phyloP scores from a whole-genome alignment of 2,113 vertebrate genomes.

The Ceuthmochares aereus region DNA sequence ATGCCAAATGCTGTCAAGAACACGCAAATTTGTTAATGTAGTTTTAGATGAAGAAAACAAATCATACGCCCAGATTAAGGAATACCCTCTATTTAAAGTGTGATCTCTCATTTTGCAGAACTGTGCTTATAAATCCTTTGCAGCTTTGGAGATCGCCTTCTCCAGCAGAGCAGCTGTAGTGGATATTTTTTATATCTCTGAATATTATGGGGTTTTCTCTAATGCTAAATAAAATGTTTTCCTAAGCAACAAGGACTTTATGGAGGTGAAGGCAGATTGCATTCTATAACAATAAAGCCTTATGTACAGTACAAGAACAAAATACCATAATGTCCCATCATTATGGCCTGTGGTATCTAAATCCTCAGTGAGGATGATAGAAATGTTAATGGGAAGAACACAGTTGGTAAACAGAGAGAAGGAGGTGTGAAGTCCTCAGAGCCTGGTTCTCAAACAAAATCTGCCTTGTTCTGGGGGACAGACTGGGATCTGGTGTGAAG shows the following conservation, averaged over 20 bases:
- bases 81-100: neutral
- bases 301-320: neutral
- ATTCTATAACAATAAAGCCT: neutral
- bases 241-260: neutral
- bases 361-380: neutral
- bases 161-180: neutral
- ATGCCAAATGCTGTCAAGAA: neutral
- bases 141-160: neutral
- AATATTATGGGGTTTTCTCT: neutral
- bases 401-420: neutral
- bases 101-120: neutral
- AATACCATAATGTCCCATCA: neutral
- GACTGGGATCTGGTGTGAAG: neutral
- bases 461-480: neutral
- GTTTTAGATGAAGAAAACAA: slow-evolving; percentile 1
- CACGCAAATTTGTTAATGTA: neutral
- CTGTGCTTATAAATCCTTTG: neutral
- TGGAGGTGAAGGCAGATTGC: neutral
- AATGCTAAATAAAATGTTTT: neutral
- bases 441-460: neutral
- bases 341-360: neutral
- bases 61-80: neutral
- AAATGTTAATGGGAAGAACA: neutral
- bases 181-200: neutral
- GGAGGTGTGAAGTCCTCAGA: neutral